Evolutionary conservation across 2,113 vertebrate genomes (phyloP).

Genomic region (Galemys pyrenaicus): DNA sequence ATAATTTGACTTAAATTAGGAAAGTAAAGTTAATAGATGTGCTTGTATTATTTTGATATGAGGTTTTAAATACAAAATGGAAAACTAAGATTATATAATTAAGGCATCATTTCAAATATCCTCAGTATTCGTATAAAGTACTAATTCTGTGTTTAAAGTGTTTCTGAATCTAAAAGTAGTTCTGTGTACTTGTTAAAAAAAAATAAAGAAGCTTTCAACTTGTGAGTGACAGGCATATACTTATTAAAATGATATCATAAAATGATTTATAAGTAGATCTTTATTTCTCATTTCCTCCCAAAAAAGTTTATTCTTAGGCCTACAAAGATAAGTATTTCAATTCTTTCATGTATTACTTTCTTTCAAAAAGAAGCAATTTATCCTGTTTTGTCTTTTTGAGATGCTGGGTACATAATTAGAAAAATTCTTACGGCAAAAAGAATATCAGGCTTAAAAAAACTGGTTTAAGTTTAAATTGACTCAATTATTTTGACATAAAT

Average conservation of each 20-base stretch:
- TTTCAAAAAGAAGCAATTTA: conserved; percentile 28
- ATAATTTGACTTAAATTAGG: conserved; percentile 46
- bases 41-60: conserved; percentile 26
- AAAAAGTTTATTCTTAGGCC: not conserved
- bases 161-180: not conserved
- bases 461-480: conserved; percentile 39
- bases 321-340: not conserved
- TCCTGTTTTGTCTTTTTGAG: conserved; percentile 11
- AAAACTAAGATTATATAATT: conserved; percentile 26
- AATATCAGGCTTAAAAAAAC: not conserved
- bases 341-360: not conserved
- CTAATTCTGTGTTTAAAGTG: conserved; percentile 34
- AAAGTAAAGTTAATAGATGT: conserved; percentile 23
- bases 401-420: not conserved
- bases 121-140: not conserved
- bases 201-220: not conserved
- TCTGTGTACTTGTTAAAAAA: not conserved
- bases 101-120: not conserved
- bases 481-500: conserved; percentile 16
- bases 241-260: conserved; percentile 18
- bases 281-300: not conserved
- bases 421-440: conserved; percentile 19
- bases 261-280: not conserved
- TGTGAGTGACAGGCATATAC: not conserved
- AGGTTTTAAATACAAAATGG: conserved; percentile 3